These are phyloP conservation scores for Phasianus colchicus DNA, from an alignment of 2,113 vertebrate species.

Conservation along the genomic window DNA sequence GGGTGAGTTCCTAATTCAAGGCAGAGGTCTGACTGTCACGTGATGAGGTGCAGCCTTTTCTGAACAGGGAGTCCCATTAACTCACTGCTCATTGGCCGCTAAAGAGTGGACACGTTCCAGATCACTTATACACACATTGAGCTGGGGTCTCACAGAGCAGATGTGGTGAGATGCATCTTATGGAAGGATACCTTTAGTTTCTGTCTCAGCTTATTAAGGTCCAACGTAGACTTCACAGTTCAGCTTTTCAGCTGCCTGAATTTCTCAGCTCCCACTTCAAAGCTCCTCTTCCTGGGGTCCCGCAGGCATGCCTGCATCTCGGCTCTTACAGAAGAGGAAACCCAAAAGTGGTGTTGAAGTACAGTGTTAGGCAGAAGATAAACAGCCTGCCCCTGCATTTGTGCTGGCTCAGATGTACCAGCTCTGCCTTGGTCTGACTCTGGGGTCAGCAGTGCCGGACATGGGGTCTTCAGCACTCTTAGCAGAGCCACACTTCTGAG, in stretches of 20 bases:
- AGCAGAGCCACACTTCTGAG: neutral
- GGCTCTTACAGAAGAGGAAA: neutral
- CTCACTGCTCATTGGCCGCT: neutral
- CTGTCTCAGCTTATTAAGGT: neutral
- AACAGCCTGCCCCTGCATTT: neutral
- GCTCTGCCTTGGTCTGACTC: neutral
- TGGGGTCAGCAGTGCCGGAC: neutral
- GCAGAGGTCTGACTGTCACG: neutral
- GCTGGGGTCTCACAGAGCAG: neutral
- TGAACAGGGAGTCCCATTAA: neutral
- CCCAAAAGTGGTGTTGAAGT: neutral
- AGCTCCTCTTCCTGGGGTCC: neutral
- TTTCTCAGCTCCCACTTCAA: neutral
- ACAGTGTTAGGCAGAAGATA: neutral
- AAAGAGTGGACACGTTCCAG: neutral
- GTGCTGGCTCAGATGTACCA: neutral
- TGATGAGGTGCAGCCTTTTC: neutral
- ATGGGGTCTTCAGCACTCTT: neutral
- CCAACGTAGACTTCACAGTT: neutral
- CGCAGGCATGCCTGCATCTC: neutral
- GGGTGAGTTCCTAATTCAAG: neutral
- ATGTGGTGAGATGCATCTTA: accelerated
- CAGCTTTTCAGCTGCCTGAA: neutral
- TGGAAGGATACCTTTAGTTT: neutral
- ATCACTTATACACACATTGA: too few relatives aligned